Evolutionary conservation across 2,888 invertebrate genomes (phyloP).

Genomic region (Epistrophella euchroma): DNA sequence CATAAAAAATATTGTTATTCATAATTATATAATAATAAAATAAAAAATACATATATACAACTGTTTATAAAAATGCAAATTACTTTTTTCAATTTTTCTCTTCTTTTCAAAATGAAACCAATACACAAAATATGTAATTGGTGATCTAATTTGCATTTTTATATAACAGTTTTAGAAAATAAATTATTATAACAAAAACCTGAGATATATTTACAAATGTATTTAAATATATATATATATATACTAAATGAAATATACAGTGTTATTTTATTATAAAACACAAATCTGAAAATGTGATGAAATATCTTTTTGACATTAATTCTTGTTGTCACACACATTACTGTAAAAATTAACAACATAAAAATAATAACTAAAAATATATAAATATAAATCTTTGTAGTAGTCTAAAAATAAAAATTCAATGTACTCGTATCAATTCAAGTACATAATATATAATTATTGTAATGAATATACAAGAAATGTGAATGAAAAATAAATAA

Average conservation of each 20-base stretch:
- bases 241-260: conserved; percentile 76
- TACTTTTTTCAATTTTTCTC: conserved; percentile 52
- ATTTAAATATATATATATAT: conserved; percentile 76
- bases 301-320: conserved; percentile 76
- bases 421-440: conserved; percentile 61
- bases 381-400: conserved; percentile 69
- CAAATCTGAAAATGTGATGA: conserved; percentile 76
- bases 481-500: conserved; percentile 61
- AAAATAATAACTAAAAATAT: conserved; percentile 47
- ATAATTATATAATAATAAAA: conserved; percentile 65
- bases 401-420: conserved; percentile 50
- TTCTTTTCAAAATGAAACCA: conserved; percentile 33
- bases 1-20: conserved; percentile 74
- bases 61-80: conserved; percentile 73
- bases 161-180: conserved; percentile 66
- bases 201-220: conserved; percentile 76
- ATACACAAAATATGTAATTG: conserved; percentile 54
- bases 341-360: conserved; percentile 59
- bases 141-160: conserved; percentile 71
- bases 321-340: conserved; percentile 76
- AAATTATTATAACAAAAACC: conserved; percentile 74
- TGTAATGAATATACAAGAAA: conserved; percentile 39
- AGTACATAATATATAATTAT: conserved; percentile 48
- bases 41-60: conserved; percentile 60
- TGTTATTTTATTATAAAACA: conserved; percentile 76